These are phyloP conservation scores for Tragelaphus eurycerus DNA, from an alignment of 2,797 vertebrate species.

Conservation along the genomic window DNA sequence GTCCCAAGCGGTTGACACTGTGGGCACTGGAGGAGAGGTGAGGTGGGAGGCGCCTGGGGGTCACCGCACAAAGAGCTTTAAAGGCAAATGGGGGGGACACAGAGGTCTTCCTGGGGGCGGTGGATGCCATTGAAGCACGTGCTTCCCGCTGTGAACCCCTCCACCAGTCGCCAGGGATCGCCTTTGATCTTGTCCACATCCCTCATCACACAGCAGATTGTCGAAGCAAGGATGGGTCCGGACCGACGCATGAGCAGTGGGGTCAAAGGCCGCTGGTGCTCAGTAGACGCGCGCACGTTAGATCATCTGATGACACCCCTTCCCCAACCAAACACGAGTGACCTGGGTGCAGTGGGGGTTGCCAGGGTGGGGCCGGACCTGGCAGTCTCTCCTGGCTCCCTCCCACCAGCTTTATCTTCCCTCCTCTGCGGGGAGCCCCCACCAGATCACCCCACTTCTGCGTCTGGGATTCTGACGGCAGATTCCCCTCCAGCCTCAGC, in stretches of 20 bases:
- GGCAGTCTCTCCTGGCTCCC: fast-evolving
- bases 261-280: fast-evolving
- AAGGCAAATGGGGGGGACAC: neutral
- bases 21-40: neutral
- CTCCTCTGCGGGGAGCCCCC: fast-evolving
- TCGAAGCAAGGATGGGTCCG: neutral
- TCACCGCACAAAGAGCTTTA: fast-evolving
- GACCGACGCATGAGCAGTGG: fast-evolving
- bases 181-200: neutral
- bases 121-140: fast-evolving
- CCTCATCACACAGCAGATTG: neutral
- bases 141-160: fast-evolving
- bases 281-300: fast-evolving
- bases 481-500: too few relatives aligned
- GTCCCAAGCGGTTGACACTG: neutral
- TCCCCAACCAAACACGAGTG: fast-evolving
- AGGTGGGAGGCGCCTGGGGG: fast-evolving
- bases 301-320: fast-evolving
- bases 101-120: neutral
- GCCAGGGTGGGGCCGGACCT: too few relatives aligned
- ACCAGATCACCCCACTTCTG: fast-evolving
- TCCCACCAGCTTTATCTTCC: fast-evolving
- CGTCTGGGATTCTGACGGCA: fast-evolving
- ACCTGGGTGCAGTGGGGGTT: fast-evolving
- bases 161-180: fast-evolving